These are phyloP conservation scores for Sanderia malayensis DNA, from an alignment of 30 jellyfish, hydroid and myxozoan species.

Conservation along the genomic window DNA sequence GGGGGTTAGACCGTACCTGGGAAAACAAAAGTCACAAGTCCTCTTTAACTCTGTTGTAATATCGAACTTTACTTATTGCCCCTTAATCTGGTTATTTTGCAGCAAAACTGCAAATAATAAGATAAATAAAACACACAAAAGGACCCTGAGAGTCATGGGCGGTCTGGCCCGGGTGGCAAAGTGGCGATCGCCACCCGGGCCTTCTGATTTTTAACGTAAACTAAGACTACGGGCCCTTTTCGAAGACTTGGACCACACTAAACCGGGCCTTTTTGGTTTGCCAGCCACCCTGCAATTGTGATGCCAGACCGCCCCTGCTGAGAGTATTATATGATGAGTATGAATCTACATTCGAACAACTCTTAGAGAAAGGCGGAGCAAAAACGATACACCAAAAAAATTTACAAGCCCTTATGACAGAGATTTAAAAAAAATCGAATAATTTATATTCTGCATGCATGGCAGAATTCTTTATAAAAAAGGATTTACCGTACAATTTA, in stretches of 20 bases:
- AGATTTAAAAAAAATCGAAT: neutral
- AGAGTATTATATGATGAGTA: no score
- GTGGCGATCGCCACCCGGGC: no score
- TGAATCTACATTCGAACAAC: conserved; percentile 3
- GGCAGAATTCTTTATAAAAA: conserved; percentile 5
- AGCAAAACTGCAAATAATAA: conserved; percentile 18
- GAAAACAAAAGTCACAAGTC: conserved; percentile 4
- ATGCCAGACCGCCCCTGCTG: no score
- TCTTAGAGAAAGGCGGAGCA: conserved; percentile 1
- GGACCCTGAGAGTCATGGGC: neutral
- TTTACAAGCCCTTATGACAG: conserved; percentile 4
- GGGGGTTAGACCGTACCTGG: conserved; percentile 10
- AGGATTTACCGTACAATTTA: conserved; percentile 11
- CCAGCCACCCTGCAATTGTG: no score
- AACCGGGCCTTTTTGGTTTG: no score
- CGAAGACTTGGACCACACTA: no score
- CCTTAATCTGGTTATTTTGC: conserved; percentile 7
- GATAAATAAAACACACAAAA: conserved; percentile 1
- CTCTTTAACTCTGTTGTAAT: conserved; percentile 5
- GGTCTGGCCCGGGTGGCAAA: no score
- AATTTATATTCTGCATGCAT: conserved; percentile 1
- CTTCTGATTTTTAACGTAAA: no score
- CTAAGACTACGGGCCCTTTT: no score
- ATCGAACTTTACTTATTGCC: conserved; percentile 10
- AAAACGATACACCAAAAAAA: conserved; percentile 2